phyloP scores from a whole-genome alignment of 2,888 invertebrate genomes.

The Serrognathus titanus region DNA sequence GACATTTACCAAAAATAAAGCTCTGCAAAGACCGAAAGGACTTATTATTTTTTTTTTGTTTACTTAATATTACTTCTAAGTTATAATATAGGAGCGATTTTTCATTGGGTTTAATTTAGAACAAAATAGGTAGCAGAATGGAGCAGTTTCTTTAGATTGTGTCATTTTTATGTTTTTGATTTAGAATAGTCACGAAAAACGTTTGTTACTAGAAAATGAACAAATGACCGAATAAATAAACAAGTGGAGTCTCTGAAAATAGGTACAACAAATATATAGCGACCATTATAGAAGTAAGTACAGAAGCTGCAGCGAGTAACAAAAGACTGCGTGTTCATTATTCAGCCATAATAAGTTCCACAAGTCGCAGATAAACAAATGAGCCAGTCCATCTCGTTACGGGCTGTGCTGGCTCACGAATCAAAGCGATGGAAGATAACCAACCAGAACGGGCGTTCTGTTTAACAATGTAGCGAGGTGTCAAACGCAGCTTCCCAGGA shows the following conservation, averaged over 20 bases:
- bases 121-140: too few species aligned
- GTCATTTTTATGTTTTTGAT: too few species aligned
- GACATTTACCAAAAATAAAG: too few species aligned
- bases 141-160: too few species aligned
- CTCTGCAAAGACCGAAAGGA: too few species aligned
- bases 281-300: conserved; percentile 5
- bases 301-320: conserved; percentile 22
- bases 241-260: conserved; percentile 1
- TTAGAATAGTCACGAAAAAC: not conserved
- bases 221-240: not conserved
- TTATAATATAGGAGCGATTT: too few species aligned
- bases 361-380: conserved; percentile 46
- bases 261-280: not conserved
- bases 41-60: too few species aligned
- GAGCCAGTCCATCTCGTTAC: conserved; percentile 36
- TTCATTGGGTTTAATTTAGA: too few species aligned
- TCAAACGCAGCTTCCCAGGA: conserved; percentile 48
- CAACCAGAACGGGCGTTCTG: conserved; percentile 38
- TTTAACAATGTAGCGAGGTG: conserved; percentile 50
- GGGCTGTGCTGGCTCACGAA: conserved; percentile 43
- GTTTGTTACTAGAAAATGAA: not conserved
- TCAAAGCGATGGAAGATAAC: conserved; percentile 42
- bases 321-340: conserved; percentile 44
- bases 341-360: conserved; percentile 45
- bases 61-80: too few species aligned